These are phyloP conservation scores for Microdon myrmicae DNA, from an alignment of 2,888 invertebrate genomes.

Conservation along the genomic window DNA sequence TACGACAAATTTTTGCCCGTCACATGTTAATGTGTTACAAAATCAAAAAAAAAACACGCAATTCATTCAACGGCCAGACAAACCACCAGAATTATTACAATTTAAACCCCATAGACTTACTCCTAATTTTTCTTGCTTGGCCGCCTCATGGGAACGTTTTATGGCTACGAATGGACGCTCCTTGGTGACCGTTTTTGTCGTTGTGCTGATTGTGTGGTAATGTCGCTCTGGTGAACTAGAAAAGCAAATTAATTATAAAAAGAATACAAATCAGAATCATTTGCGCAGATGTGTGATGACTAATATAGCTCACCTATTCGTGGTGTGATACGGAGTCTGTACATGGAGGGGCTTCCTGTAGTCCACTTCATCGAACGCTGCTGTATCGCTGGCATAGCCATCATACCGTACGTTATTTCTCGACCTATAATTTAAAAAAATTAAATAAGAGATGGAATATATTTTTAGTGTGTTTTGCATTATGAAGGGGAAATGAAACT, in stretches of 20 bases:
- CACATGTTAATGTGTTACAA: no score
- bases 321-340: conserved; percentile 54
- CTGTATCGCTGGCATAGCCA: conserved; percentile 58
- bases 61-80: no score
- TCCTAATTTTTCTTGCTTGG: conserved; percentile 50
- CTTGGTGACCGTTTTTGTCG: conserved; percentile 53
- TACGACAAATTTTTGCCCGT: no score
- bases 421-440: conserved; percentile 33
- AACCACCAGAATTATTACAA: no score
- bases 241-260: neutral
- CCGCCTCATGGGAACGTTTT: conserved; percentile 70
- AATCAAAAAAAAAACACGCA: no score
- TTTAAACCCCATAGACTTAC: no score
- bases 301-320: conserved; percentile 55
- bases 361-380: conserved; percentile 57
- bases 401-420: conserved; percentile 54
- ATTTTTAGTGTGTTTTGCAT: conserved; percentile 8
- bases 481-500: neutral
- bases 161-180: conserved; percentile 75
- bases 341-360: conserved; percentile 55
- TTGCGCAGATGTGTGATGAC: no score
- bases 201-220: conserved; percentile 65
- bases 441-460: conserved; percentile 53
- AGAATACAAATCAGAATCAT: neutral
- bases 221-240: conserved; percentile 60